Base-by-base conservation (phyloP, 2,888 invertebrate species). In the Erebia ligea region DNA sequence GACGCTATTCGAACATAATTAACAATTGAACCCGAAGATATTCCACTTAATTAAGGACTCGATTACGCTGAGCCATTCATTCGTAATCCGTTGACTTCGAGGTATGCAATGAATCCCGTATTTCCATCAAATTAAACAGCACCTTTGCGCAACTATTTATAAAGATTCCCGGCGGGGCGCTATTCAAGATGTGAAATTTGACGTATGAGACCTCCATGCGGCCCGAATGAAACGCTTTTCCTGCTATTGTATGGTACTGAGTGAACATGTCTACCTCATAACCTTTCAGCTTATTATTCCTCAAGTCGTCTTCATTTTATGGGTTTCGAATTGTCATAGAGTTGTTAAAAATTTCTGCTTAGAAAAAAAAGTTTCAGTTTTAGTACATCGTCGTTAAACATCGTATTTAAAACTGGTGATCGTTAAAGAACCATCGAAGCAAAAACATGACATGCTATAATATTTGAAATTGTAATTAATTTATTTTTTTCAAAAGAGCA, bases 181-280 rank as follows among this genome's bases (percentile, higher is more conserved):
- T 81, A 91, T 92, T 93, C 91, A 92, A 84, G 84, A 87, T 88
- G 91, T 91, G 91, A 91, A 93, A 93, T 93, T 92, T 91, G 92
- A 93, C 92, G 92, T 93, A 90, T 89, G 89, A 88, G 87, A 84
- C 87, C 86, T 87, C 82, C 82, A 61, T 52, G 59, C 70, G 54
- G 13, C 40, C 82, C 83, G 82, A 86, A 89, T 87, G 85, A 85
- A 84, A 83, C 81, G 80, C 76, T 77, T 76, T 76, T 76, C 78
- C 75, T 73, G 71, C 83, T 78, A 86, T 90, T 90, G 90, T 92
- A 84, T 72, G 71, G 76, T 79, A 75, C 78, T 80, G 78, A 81
- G 81, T 83, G 82, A 81, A 86, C 85, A 86, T 84, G 87, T 86
- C 84, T 85, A 83, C 83, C 86, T 88, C 86, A 88, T 89, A 88